These are phyloP conservation scores for Bombus cullumanus DNA, from an alignment of 1,140 invertebrate species.

Conservation along the genomic window DNA sequence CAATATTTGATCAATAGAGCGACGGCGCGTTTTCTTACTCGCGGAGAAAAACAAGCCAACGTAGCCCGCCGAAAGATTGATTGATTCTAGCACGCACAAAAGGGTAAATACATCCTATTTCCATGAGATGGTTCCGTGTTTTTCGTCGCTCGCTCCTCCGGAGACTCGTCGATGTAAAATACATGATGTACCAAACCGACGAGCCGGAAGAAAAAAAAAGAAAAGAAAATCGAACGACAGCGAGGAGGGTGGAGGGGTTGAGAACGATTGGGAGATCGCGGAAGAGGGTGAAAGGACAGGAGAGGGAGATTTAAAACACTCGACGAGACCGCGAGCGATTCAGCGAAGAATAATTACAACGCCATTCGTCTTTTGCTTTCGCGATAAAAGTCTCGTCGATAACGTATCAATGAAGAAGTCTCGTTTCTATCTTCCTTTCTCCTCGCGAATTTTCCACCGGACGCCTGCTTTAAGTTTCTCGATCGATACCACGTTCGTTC, in stretches of 20 bases:
- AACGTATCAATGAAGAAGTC: not conserved
- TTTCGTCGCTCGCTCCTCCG: not conserved
- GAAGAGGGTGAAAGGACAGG: not conserved
- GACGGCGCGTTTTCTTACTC: not conserved
- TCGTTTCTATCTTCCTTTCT: not conserved
- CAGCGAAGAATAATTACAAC: slow-evolving; percentile 26
- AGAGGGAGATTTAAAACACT: slow-evolving; percentile 17
- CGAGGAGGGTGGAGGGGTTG: too few species aligned
- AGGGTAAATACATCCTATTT: slow-evolving; percentile 45
- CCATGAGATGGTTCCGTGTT: slow-evolving; percentile 28
- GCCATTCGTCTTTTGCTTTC: not conserved
- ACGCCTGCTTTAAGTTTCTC: not conserved
- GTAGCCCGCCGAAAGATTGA: slow-evolving; percentile 26
- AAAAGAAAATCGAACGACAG: not conserved
- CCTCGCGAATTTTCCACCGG: not conserved
- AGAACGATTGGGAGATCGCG: not conserved
- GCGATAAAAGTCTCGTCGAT: slow-evolving; percentile 22
- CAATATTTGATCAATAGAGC: slow-evolving; percentile 43
- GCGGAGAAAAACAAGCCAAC: slow-evolving; percentile 19
- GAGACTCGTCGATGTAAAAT: not conserved
- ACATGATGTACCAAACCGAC: not conserved
- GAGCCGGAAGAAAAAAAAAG: not conserved
- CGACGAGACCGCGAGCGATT: not conserved
- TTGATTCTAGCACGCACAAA: slow-evolving; percentile 26
- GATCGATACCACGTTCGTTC: not conserved